Evolutionary conservation across 1,140 invertebrate genomes (phyloP).

Genomic region (Dendrolimus punctatus): DNA sequence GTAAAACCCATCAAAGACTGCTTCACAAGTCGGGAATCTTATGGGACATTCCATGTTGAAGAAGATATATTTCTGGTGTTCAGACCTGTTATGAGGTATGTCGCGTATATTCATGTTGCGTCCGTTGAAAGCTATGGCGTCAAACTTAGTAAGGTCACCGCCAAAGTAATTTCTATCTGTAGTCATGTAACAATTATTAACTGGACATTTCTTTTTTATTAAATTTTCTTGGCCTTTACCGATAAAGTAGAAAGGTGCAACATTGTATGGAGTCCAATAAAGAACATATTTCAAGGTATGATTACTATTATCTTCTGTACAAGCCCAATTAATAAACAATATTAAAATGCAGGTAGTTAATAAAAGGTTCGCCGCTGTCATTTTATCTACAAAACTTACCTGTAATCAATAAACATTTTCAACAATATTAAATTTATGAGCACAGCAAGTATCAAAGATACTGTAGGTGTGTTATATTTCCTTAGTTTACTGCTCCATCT

Average conservation of each 20-base stretch:
- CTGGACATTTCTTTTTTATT: slow-evolving; percentile 41
- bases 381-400: too few relatives aligned
- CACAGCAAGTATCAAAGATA: too few relatives aligned
- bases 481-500: too few relatives aligned
- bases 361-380: too few relatives aligned
- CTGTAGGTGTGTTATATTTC: too few relatives aligned
- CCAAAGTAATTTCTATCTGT: slow-evolving; percentile 36
- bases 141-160: slow-evolving; percentile 47
- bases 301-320: too few relatives aligned
- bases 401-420: too few relatives aligned
- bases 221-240: slow-evolving; percentile 40
- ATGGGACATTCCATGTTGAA: slow-evolving; percentile 68
- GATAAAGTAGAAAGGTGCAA: slow-evolving; percentile 37
- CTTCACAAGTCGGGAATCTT: slow-evolving; percentile 48
- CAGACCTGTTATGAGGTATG: slow-evolving; percentile 42
- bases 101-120: slow-evolving; percentile 27
- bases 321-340: too few relatives aligned
- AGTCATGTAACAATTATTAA: slow-evolving; percentile 50
- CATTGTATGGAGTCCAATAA: slow-evolving; percentile 36
- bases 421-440: too few relatives aligned
- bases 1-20: slow-evolving; percentile 60
- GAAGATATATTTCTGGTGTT: slow-evolving; percentile 67
- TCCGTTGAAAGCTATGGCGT: slow-evolving; percentile 64
- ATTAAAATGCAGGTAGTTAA: too few relatives aligned
- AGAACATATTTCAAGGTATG: slow-evolving; percentile 35